Percentiles rank a stretch among this genome's conserved stretches.
Conservation (phyloP, 2,888 invertebrate genomes). For the Diplazon laetatorius region DNA sequence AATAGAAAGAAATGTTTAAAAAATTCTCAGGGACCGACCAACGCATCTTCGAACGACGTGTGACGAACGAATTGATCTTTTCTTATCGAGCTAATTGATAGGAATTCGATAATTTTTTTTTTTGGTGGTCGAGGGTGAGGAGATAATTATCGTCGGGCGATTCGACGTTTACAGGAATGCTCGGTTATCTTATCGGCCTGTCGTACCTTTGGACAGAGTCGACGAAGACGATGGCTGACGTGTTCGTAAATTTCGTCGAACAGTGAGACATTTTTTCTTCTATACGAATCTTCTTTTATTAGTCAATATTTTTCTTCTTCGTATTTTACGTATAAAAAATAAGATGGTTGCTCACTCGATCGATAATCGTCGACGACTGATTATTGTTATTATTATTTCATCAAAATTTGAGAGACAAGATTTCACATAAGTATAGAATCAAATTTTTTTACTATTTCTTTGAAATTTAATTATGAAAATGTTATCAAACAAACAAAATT, state of each 20-base stretch:
- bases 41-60: too few relatives aligned
- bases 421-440: too few relatives aligned
- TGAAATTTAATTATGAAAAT: too few relatives aligned
- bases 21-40: too few relatives aligned
- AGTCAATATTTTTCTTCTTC: background rate
- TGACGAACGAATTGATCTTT: too few relatives aligned
- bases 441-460: too few relatives aligned
- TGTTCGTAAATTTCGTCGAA: background rate
- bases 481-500: too few relatives aligned
- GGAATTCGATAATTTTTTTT: background rate
- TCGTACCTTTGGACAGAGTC: conserved; percentile 34
- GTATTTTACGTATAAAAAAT: background rate
- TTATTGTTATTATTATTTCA: too few relatives aligned
- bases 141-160: conserved; percentile 35
- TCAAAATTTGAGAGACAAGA: too few relatives aligned
- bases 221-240: conserved; percentile 11
- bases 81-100: conserved; percentile 20
- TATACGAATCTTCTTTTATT: too few relatives aligned
- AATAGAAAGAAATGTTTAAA: too few relatives aligned
- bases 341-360: conserved; percentile 27
- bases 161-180: conserved; percentile 12
- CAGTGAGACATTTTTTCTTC: conserved; percentile 4
- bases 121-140: too few relatives aligned
- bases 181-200: conserved; percentile 33
- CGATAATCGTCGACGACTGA: conserved; percentile 38